These are phyloP conservation scores for Penaeus japonicus DNA, from an alignment of 1,140 invertebrate species.

Conservation along the genomic window DNA sequence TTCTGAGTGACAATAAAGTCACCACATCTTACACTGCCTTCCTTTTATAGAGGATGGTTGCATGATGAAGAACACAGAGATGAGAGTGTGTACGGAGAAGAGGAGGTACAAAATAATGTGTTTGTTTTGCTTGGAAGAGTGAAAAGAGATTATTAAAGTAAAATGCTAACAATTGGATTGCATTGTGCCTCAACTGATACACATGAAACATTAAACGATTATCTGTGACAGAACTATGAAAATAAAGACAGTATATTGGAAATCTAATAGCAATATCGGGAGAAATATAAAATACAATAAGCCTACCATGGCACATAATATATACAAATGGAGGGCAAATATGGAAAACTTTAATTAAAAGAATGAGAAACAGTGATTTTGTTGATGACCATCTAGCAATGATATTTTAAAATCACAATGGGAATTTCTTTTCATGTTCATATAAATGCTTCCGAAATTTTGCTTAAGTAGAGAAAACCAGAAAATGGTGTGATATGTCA, in stretches of 20 bases:
- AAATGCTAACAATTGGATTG: constrained; percentile 28
- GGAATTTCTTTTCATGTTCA: not conserved
- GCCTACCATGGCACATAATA: constrained; percentile 46
- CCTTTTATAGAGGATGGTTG: constrained; percentile 44
- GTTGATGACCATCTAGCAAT: not conserved
- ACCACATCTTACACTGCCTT: constrained; percentile 49
- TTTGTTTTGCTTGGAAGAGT: not conserved
- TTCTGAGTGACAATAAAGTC: constrained; percentile 41
- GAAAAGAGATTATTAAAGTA: constrained; percentile 40
- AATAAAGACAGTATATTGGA: constrained; percentile 10
- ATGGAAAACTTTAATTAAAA: constrained; percentile 1
- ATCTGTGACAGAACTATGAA: not conserved
- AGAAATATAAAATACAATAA: constrained; percentile 11
- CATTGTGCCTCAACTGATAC: constrained; percentile 34
- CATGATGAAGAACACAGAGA: constrained; percentile 26
- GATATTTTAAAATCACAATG: not conserved
- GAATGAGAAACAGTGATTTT: not conserved
- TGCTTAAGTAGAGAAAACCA: constrained; percentile 11
- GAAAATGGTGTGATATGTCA: constrained; percentile 47
- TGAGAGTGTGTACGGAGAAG: not conserved
- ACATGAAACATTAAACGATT: too few species aligned
- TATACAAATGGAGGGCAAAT: constrained; percentile 15
- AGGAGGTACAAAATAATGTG: not conserved
- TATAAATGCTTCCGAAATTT: constrained; percentile 1
- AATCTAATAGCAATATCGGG: not conserved